Evolutionary conservation across 1,140 invertebrate genomes (phyloP).

Genomic region (Caenorhabditis remanei): DNA sequence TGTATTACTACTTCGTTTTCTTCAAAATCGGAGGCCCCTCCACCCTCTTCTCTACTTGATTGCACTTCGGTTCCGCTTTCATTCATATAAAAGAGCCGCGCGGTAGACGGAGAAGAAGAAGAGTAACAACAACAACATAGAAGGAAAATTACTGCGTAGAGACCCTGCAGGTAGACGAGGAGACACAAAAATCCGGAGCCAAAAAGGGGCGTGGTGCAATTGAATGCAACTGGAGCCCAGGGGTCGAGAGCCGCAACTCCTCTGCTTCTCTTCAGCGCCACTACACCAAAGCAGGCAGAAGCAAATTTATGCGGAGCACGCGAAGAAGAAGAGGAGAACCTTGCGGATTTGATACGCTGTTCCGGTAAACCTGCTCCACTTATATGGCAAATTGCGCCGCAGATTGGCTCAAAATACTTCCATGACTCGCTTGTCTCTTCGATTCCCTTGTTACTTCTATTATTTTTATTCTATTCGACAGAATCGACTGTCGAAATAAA

Average conservation of each 20-base stretch:
- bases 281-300: not conserved
- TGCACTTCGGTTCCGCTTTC: conserved; percentile 40
- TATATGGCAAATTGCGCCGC: conserved; percentile 35
- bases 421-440: conserved; percentile 30
- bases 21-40: not conserved
- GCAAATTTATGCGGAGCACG: conserved; percentile 53
- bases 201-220: conserved; percentile 50
- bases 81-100: conserved; percentile 50
- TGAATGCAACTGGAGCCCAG: conserved; percentile 47
- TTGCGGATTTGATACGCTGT: conserved; percentile 52
- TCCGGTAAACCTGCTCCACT: conserved; percentile 32
- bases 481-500: conserved; percentile 36
- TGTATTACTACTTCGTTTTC: conserved; percentile 12
- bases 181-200: conserved; percentile 15
- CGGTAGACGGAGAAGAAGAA: not conserved
- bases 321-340: conserved; percentile 28
- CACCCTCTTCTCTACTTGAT: conserved; percentile 42
- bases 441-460: not conserved
- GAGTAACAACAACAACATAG: not conserved
- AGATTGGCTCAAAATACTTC: conserved; percentile 36
- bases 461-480: conserved; percentile 16
- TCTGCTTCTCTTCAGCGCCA: conserved; percentile 29
- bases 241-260: not conserved
- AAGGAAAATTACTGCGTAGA: conserved; percentile 40
- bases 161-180: conserved; percentile 24